Base-by-base conservation (phyloP, 2,113 vertebrate genomes). In the Carassius auratus region DNA sequence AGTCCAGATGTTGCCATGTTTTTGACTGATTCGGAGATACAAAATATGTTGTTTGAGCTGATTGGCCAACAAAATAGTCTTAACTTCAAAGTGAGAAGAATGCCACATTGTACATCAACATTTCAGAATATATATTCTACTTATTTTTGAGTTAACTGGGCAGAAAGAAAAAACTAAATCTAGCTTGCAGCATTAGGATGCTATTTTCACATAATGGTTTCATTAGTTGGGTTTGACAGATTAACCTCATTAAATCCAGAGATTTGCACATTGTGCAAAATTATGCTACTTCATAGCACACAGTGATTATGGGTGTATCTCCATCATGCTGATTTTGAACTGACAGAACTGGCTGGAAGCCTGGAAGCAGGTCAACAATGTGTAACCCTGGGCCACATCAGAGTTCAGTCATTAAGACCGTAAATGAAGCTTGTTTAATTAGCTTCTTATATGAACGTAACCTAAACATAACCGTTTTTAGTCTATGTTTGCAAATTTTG, bases 271-370 rank as follows among this genome's bases (percentile, higher is more conserved):
- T 23, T 74, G 42, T 48, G 3, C 76, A 79, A 26, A 12, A 1
- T 38, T 26, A 80, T 1, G 1, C 38, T n/a, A n/a, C 36, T 62
- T 62, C 77, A 78, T 78, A 78, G 76, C 45, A 68, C n/a, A 74
- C 38, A 42, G 19, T 36, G 33, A n/a, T 79, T 45, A 45, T 2
- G n/a, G 19, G 76, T 19, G 5, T n/a, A 21, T 15, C 36, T 17
- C 9, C 3, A 12, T 79, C 21, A 45, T n/a, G 33, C 57, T 62
- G 19, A 36, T 61, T 36, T 61, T 79, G 10, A 42, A 61, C 33
- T 59, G 76, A 79, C 33, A 79, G 57, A 75, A 4, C n/a, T 23
- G 30, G 38, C 76, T 42, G 55, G 19, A 38, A 21, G 57, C 21
- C 73, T 42, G 68, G 17, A 73, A 73, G 36, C 69, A 71, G 33